These are phyloP conservation scores for Amphiprion percula DNA, from an alignment of 2,113 vertebrate genomes.

Conservation along the genomic window DNA sequence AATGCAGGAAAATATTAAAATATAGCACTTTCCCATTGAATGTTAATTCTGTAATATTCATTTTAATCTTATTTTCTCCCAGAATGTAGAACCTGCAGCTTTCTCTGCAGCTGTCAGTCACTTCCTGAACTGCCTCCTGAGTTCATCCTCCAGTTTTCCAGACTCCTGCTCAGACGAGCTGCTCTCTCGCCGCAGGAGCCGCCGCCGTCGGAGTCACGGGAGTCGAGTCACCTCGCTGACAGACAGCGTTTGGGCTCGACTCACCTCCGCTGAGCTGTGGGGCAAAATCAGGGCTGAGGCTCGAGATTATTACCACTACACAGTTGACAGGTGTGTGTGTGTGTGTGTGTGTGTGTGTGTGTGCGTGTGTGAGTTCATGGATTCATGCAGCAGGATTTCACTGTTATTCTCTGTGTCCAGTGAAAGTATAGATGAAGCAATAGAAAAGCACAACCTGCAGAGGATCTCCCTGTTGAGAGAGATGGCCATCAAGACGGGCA, in stretches of 20 bases:
- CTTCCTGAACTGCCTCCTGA: conserved; percentile 97
- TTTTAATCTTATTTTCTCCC: conserved; percentile 18
- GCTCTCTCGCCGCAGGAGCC: conserved; percentile 91
- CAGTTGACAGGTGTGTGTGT: conserved; percentile 86
- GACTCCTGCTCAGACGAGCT: conserved; percentile 91
- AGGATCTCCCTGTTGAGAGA: conserved; percentile 95
- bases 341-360: conserved; percentile 5
- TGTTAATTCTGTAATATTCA: not conserved
- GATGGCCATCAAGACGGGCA: conserved; percentile 92
- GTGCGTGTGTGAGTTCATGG: not conserved
- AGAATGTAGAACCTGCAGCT: conserved; percentile 94
- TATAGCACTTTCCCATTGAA: not conserved
- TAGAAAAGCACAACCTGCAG: conserved; percentile 89
- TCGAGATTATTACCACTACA: conserved; percentile 89
- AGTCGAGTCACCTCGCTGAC: conserved; percentile 73
- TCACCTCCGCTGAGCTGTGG: conserved; percentile 93
- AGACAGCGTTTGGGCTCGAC: conserved; percentile 89
- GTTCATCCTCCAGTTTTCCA: conserved; percentile 89
- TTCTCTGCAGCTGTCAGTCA: conserved; percentile 96
- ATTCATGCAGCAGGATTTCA: conserved; percentile 30
- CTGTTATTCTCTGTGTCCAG: conserved; percentile 77
- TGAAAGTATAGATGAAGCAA: conserved; percentile 90
- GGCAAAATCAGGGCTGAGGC: conserved; percentile 90
- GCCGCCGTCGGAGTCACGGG: conserved; percentile 86
- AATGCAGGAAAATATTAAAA: not conserved